Conservation (phyloP, 2,797 vertebrate species). For the Sebastes matsubarae region DNA sequence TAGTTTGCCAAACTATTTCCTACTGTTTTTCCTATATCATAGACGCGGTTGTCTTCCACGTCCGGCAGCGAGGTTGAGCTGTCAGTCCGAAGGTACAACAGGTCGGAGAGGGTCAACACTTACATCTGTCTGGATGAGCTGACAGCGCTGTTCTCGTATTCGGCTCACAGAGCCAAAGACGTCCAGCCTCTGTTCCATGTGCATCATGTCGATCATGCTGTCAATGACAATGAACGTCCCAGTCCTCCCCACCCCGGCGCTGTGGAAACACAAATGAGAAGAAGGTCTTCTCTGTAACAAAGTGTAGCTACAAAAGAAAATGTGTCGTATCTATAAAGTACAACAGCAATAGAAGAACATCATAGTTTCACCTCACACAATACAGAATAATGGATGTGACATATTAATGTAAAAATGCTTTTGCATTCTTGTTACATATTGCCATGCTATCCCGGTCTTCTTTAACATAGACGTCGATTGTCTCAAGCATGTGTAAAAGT, state of each 20-base stretch:
- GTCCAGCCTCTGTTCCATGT: slow-evolving; percentile 91
- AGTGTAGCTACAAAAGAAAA: background rate
- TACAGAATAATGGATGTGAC: background rate
- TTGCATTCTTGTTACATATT: background rate
- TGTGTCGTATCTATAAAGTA: background rate
- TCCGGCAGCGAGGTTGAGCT: slow-evolving; percentile 55
- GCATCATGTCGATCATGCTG: slow-evolving; percentile 98
- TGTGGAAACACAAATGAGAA: slow-evolving; percentile 67
- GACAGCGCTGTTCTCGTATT: slow-evolving; percentile 95
- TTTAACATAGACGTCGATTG: slow-evolving; percentile 43
- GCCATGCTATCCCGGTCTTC: background rate
- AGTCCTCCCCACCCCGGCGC: slow-evolving; percentile 95
- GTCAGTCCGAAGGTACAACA: slow-evolving; percentile 61
- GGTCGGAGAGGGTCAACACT: slow-evolving; percentile 81
- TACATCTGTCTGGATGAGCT: slow-evolving; percentile 98
- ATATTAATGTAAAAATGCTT: background rate
- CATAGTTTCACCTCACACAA: background rate
- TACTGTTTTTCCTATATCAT: slow-evolving; percentile 53
- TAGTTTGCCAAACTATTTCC: slow-evolving; percentile 58
- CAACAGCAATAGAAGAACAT: background rate
- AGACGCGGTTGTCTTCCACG: slow-evolving; percentile 34
- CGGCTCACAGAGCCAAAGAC: slow-evolving; percentile 93
- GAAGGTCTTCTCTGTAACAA: slow-evolving; percentile 32
- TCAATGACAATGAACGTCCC: slow-evolving; percentile 98
- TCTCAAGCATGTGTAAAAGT: slow-evolving; percentile 63